Conservation (phyloP, 2,797 vertebrate genomes). For the Meriones psammophilus region DNA sequence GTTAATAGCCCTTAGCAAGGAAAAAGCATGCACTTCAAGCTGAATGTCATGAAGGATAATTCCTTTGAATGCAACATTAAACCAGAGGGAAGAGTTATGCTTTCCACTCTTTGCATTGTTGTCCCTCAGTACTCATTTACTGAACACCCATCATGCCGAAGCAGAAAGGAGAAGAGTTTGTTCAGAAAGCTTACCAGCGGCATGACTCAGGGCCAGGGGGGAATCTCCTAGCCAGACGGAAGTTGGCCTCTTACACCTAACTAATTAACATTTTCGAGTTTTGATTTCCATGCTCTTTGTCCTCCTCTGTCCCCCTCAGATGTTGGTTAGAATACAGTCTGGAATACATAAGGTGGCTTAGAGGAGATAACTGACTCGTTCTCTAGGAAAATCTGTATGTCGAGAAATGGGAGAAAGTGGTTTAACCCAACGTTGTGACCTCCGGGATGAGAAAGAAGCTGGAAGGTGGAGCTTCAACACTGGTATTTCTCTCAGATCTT, state of each 20-base stretch:
- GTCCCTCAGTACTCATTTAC: background rate
- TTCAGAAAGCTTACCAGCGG: background rate
- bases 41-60: slow-evolving; percentile 64
- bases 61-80: slow-evolving; percentile 55
- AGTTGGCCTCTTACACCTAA: slow-evolving; percentile 11
- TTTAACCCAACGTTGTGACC: background rate
- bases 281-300: slow-evolving; percentile 43
- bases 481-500: background rate
- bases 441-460: background rate
- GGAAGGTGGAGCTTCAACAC: background rate
- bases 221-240: background rate
- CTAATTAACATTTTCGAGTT: slow-evolving; percentile 30
- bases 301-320: background rate
- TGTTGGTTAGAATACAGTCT: background rate
- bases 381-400: background rate
- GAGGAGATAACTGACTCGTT: slow-evolving; percentile 7
- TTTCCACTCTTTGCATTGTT: slow-evolving; percentile 36
- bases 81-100: background rate
- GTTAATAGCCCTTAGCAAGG: slow-evolving; percentile 68
- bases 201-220: background rate
- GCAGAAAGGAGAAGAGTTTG: slow-evolving; percentile 36
- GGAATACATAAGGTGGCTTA: slow-evolving; percentile 17
- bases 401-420: background rate
- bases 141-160: slow-evolving; percentile 13
- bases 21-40: slow-evolving; percentile 64